Evolutionary conservation across 1,140 invertebrate species (phyloP).

Genomic region (Lordiphosa mommai): DNA sequence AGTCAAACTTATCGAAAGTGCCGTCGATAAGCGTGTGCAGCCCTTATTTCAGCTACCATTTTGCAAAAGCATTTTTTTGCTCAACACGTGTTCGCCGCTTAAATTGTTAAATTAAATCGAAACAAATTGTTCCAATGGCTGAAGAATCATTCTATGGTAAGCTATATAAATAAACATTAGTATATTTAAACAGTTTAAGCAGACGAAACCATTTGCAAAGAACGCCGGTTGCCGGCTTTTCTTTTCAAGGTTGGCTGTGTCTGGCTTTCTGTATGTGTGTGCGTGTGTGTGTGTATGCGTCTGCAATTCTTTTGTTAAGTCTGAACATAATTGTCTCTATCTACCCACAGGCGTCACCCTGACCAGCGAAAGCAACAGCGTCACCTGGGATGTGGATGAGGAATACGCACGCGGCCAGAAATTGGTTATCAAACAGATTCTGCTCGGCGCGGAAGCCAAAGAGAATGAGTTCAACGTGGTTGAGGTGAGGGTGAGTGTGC

Average conservation of each 20-base stretch:
- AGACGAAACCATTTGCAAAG: neutral
- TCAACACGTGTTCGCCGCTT: slow-evolving; percentile 66
- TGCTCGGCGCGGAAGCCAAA: slow-evolving; percentile 88
- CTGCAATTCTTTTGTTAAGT: slow-evolving; percentile 6
- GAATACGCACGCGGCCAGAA: slow-evolving; percentile 80
- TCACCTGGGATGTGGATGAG: slow-evolving; percentile 59
- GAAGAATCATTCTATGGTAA: slow-evolving; percentile 88
- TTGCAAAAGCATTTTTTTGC: slow-evolving; percentile 65
- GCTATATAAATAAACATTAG: slow-evolving; percentile 5
- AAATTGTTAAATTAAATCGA: slow-evolving; percentile 79
- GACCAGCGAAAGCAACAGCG: slow-evolving; percentile 53
- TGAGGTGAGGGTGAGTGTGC: slow-evolving; percentile 80
- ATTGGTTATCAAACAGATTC: slow-evolving; percentile 85
- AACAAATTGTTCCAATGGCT: slow-evolving; percentile 82
- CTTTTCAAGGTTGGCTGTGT: slow-evolving; percentile 53
- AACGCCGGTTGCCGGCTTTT: slow-evolving; percentile 61
- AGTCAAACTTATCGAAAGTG: neutral
- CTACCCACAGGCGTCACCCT: slow-evolving; percentile 63
- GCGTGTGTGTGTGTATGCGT: slow-evolving; percentile 8
- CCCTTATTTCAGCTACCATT: slow-evolving; percentile 51
- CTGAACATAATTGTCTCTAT: neutral
- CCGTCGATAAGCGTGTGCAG: slow-evolving; percentile 16
- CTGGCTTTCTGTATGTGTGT: slow-evolving; percentile 12
- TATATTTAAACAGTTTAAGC: neutral
- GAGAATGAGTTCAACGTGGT: slow-evolving; percentile 90